Base-by-base conservation (phyloP, 2,888 invertebrate genomes). In the Phytoseiulus persimilis region DNA sequence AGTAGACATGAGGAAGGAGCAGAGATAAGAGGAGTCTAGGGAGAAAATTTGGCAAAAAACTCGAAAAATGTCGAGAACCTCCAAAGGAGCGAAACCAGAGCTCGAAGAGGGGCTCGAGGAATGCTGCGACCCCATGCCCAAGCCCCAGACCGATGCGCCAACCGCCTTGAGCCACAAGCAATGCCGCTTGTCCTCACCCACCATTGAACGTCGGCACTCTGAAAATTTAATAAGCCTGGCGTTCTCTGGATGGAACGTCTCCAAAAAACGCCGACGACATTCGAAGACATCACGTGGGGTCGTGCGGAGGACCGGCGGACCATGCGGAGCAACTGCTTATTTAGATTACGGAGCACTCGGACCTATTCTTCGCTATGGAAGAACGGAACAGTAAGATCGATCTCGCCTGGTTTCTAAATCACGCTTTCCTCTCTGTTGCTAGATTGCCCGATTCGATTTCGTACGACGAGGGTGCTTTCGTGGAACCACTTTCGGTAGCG, bases 401-500 rank as follows among this genome's bases (percentile, higher is more conserved):
- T 39, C 9, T 9, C 5, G 39, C 9, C 39, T 39, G 39, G 9
- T 39, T 39, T 39, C 39, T 39, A 39, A 39, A 9, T 39, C 9
- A 9, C 3, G 39, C 39, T 39, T 39, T 39, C 39, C 9, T 39
- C 39, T 18, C 18, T 65, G 28, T 65, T 65, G 1, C 18, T 23
- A 65, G 65, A 65, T 18, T 65, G 18, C 65, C 65, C 65, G 65
- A 65, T 23, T 65, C 65, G 28, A 14, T 65, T 65, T 65, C 65
- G 5, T 65, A 65, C 93, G 98, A 98, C 92, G 98, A 99, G 93
- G 98, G 97, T 0, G 98, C 98, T 0, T 92, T 99, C 0, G 93
- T 98, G 91, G 98, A 99, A 93, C 99, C 99, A 0, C 93, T 99
- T 23, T 95, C 97, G 0, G 98, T 98, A 39, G 98, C 96, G 11